Conservation (phyloP, 2,888 invertebrate genomes). For the Erebia ligea region DNA sequence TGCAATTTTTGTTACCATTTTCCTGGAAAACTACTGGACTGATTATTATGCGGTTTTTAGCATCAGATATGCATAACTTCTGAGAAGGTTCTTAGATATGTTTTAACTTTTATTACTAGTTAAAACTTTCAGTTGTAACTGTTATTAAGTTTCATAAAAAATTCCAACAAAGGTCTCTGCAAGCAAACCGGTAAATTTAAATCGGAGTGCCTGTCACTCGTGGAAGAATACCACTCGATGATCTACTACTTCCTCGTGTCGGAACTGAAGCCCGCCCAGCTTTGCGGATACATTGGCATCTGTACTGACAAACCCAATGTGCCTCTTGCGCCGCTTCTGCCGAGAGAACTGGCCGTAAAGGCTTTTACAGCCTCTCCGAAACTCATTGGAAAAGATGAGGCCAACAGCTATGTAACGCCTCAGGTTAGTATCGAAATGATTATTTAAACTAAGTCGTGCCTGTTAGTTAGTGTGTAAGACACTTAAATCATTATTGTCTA, state of each 20-base stretch:
- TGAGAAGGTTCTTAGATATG: no score
- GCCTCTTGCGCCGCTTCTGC: slow-evolving; percentile 85
- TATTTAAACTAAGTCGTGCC: no score
- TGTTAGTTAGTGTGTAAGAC: no score
- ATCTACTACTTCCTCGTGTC: slow-evolving; percentile 88
- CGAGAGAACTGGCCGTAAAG: slow-evolving; percentile 70
- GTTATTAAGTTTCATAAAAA: not conserved
- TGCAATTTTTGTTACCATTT: no score
- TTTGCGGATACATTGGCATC: slow-evolving; percentile 88
- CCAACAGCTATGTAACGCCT: slow-evolving; percentile 56
- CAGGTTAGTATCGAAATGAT: slow-evolving; percentile 45
- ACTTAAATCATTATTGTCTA: no score
- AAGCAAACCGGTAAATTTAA: slow-evolving; percentile 90
- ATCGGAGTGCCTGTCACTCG: slow-evolving; percentile 88
- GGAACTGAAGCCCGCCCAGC: slow-evolving; percentile 86
- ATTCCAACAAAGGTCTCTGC: slow-evolving; percentile 84
- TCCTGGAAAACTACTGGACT: no score
- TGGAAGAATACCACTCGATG: slow-evolving; percentile 89
- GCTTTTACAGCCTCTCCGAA: slow-evolving; percentile 46
- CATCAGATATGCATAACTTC: no score
- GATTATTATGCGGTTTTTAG: no score
- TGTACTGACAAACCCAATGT: slow-evolving; percentile 75
- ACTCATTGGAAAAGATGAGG: slow-evolving; percentile 68
- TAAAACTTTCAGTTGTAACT: not conserved
- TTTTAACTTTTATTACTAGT: no score